phyloP scores from a whole-genome alignment of 2,113 vertebrate species.

The Pterocles orientalis region DNA sequence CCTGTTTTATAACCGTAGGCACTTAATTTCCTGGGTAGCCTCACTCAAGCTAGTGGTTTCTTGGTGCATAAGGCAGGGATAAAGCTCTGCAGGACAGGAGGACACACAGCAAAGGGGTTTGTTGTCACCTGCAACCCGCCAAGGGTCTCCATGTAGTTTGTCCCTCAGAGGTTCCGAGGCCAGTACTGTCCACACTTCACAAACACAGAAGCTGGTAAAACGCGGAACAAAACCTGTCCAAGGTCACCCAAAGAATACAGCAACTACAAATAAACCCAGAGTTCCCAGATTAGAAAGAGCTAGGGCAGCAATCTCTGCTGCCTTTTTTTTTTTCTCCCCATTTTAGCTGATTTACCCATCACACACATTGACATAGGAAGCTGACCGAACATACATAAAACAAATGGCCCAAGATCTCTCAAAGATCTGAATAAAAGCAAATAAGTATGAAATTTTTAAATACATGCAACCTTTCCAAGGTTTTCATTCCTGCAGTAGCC shows the following conservation, averaged over 20 bases:
- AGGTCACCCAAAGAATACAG: neutral
- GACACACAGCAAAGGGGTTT: neutral
- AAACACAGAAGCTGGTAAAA: neutral
- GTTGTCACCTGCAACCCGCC: neutral
- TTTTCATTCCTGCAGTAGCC: neutral
- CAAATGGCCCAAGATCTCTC: neutral
- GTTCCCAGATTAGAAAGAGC: neutral
- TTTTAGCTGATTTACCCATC: no score
- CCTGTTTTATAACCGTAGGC: neutral
- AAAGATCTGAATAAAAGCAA: neutral
- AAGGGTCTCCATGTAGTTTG: no score
- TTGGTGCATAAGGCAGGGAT: neutral
- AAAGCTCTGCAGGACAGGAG: neutral
- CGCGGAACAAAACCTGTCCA: neutral
- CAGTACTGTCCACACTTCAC: neutral
- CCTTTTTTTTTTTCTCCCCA: no score
- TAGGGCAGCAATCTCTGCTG: neutral
- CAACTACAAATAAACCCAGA: neutral
- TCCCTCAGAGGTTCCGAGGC: neutral
- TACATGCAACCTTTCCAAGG: neutral
- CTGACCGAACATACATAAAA: neutral
- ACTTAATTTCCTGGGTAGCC: neutral
- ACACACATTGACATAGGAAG: neutral
- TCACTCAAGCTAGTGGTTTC: no score
- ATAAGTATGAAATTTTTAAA: neutral